phyloP scores from a whole-genome alignment of 2,113 vertebrate species.

The Engraulis encrasicolus region DNA sequence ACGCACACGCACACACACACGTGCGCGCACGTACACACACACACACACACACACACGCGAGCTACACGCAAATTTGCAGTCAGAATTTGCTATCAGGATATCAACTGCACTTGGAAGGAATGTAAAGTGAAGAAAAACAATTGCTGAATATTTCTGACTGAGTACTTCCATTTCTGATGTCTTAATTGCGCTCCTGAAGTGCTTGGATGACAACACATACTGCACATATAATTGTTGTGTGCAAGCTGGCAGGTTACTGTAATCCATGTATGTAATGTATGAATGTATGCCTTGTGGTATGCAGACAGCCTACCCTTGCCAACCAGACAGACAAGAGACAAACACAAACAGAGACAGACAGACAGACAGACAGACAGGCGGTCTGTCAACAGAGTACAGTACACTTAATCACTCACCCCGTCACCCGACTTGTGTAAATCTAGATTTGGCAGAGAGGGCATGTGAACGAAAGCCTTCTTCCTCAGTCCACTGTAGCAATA shows the following conservation, averaged over 20 bases:
- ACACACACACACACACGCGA: neutral
- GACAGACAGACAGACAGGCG: neutral
- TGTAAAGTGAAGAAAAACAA: too few species aligned
- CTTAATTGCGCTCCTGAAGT: too few species aligned
- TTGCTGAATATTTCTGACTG: too few species aligned
- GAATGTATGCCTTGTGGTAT: neutral
- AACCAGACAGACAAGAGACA: neutral
- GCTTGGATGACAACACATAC: too few species aligned
- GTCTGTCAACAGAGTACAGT: neutral
- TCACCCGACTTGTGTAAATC: conserved; percentile 92
- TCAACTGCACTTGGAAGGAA: neutral
- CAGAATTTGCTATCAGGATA: neutral
- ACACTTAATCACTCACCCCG: conserved; percentile 79
- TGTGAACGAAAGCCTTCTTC: conserved; percentile 95
- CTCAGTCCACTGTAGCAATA: conserved; percentile 99
- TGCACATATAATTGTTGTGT: too few species aligned
- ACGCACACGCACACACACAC: too few species aligned
- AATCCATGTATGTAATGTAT: too few species aligned
- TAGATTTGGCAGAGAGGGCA: conserved; percentile 93
- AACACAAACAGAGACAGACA: neutral
- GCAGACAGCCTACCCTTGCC: neutral
- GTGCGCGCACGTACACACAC: too few species aligned
- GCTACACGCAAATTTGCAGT: neutral
- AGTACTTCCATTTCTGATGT: too few species aligned
- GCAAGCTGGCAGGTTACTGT: too few species aligned